A percentile compares a stretch with the other conserved stretches of the same genome.
These are phyloP conservation scores for Nycticryphes semicollaris DNA, from an alignment of 2,113 vertebrate genomes.

Conservation along the genomic window DNA sequence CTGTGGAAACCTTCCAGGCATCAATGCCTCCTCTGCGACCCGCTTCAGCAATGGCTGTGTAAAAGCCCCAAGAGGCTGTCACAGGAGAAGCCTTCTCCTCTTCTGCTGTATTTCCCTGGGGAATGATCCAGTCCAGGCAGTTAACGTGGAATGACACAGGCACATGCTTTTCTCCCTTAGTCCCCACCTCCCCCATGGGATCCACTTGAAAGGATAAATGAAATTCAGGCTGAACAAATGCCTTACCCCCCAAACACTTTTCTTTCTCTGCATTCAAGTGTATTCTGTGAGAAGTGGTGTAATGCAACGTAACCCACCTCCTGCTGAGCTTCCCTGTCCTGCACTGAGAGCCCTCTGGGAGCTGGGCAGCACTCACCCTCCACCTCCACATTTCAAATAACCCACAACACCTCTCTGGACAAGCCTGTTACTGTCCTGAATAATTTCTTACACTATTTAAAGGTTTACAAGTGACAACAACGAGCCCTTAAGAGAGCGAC, in stretches of 20 bases:
- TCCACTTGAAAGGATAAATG: not conserved
- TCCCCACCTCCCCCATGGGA: not conserved
- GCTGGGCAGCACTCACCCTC: not conserved
- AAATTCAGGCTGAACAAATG: not conserved
- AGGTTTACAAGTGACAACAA: not conserved
- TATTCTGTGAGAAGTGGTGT: not conserved
- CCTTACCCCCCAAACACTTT: not conserved
- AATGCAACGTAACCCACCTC: not conserved
- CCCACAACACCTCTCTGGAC: not conserved
- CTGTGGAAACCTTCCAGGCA: not conserved
- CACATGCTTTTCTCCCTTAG: not conserved
- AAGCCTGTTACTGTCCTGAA: accelerated
- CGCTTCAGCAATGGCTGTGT: not conserved
- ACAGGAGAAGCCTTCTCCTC: not conserved
- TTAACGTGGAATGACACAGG: not conserved
- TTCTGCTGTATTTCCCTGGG: not conserved
- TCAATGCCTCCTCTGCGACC: not conserved
- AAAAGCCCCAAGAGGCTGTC: not conserved
- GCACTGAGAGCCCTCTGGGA: not conserved
- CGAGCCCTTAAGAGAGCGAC: not conserved
- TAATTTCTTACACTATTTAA: not conserved
- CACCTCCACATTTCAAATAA: not conserved
- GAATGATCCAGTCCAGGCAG: not conserved
- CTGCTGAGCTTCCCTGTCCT: not conserved
- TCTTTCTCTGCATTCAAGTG: not conserved